A percentile compares a stretch with the other conserved stretches of the same genome.
phyloP scores from a whole-genome alignment of 1,140 invertebrate species.

The Drosophila serrata region DNA sequence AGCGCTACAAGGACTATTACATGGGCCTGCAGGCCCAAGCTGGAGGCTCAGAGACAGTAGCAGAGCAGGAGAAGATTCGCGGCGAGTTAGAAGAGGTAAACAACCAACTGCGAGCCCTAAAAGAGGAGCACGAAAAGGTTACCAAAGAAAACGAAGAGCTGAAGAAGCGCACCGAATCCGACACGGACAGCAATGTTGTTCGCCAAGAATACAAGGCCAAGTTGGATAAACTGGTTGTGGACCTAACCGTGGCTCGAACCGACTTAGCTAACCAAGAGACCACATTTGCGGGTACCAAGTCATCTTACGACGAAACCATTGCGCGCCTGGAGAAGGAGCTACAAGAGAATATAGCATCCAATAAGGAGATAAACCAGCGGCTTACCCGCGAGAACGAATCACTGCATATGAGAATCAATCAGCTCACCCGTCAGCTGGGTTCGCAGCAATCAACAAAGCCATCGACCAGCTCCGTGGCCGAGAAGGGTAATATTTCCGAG shows the following conservation, averaged over 20 bases:
- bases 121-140: conserved; percentile 89
- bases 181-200: conserved; percentile 75
- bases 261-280: conserved; percentile 87
- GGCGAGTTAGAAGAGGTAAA: conserved; percentile 88
- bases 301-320: conserved; percentile 91
- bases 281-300: conserved; percentile 88
- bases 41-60: conserved; percentile 74
- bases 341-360: conserved; percentile 88
- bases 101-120: conserved; percentile 87
- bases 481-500: conserved; percentile 90
- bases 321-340: conserved; percentile 91
- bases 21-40: conserved; percentile 88
- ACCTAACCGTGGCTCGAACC: conserved; percentile 83
- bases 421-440: conserved; percentile 92
- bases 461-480: conserved; percentile 88
- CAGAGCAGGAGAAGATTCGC: conserved; percentile 85
- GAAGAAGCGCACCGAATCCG: conserved; percentile 85
- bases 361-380: conserved; percentile 88
- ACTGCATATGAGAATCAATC: conserved; percentile 89
- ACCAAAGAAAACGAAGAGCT: conserved; percentile 90
- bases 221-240: conserved; percentile 61
- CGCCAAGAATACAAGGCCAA: conserved; percentile 86
- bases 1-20: conserved; percentile 95
- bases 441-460: conserved; percentile 90
- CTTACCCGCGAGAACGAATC: conserved; percentile 91